These are phyloP conservation scores for Tanytarsus gracilentus DNA, from an alignment of 2,888 invertebrate genomes.

Conservation along the genomic window DNA sequence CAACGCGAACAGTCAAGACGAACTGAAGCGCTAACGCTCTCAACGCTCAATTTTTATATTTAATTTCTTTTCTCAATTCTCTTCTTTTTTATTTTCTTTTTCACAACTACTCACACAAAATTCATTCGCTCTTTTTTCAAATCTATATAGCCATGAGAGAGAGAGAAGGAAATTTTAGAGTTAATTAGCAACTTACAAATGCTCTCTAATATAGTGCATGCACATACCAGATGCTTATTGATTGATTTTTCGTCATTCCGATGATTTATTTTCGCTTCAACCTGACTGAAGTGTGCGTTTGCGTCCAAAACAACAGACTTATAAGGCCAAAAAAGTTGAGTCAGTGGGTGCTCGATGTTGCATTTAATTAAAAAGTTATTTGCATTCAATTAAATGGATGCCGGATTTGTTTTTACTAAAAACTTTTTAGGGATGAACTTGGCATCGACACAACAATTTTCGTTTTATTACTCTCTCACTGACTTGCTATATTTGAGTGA, in stretches of 20 bases:
- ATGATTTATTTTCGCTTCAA: background rate
- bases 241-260: background rate
- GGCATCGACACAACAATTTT: slow-evolving; percentile 2
- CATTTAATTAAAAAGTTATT: too few relatives aligned
- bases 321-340: too few relatives aligned
- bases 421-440: background rate
- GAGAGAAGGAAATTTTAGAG: background rate
- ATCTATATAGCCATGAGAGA: background rate
- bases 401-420: background rate
- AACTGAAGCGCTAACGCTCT: background rate
- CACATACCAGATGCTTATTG: background rate
- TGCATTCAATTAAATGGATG: too few relatives aligned
- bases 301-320: too few relatives aligned
- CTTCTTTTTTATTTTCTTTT: slow-evolving; percentile 3
- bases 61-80: background rate
- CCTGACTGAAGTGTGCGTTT: too few relatives aligned
- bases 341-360: too few relatives aligned
- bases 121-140: background rate
- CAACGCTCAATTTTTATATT: slow-evolving; percentile 14
- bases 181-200: background rate
- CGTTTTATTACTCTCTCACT: too few relatives aligned
- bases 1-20: background rate
- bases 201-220: background rate
- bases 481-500: too few relatives aligned
- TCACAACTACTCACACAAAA: background rate